Percentiles rank a stretch among this genome's conserved stretches.
These are phyloP conservation scores for Ectobius pallidus DNA, from an alignment of 2,888 invertebrate genomes.

Conservation along the genomic window DNA sequence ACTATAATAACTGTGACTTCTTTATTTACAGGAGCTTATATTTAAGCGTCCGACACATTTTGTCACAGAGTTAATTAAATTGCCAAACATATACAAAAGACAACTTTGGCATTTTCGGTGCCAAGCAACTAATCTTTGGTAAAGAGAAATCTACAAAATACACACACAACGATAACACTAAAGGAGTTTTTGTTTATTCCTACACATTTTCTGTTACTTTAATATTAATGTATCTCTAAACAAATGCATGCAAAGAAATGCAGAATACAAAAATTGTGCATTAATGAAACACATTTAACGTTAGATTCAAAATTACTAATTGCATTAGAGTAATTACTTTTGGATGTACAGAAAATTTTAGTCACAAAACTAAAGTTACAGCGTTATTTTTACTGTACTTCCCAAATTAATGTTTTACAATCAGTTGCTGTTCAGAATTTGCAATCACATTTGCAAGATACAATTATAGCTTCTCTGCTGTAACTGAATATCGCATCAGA, in stretches of 20 bases:
- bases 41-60: no score
- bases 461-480: no score
- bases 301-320: neutral
- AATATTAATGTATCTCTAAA: constrained; percentile 14
- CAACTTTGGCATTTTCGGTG: neutral
- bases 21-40: no score
- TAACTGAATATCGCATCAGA: no score
- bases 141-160: constrained; percentile 13
- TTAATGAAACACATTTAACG: neutral
- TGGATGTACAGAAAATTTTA: neutral
- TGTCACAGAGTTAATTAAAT: no score
- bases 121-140: constrained; percentile 25
- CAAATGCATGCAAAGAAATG: constrained; percentile 21
- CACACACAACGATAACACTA: neutral
- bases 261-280: neutral
- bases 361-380: no score
- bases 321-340: neutral
- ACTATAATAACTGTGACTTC: neutral
- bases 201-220: neutral
- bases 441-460: no score
- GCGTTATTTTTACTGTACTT: no score
- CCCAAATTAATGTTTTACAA: no score
- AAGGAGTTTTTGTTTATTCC: neutral
- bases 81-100: constrained; percentile 21
- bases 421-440: no score